These are phyloP conservation scores for Chironex yamaguchii DNA, from an alignment of 30 jellyfish, hydroid and myxozoan species.

Conservation along the genomic window DNA sequence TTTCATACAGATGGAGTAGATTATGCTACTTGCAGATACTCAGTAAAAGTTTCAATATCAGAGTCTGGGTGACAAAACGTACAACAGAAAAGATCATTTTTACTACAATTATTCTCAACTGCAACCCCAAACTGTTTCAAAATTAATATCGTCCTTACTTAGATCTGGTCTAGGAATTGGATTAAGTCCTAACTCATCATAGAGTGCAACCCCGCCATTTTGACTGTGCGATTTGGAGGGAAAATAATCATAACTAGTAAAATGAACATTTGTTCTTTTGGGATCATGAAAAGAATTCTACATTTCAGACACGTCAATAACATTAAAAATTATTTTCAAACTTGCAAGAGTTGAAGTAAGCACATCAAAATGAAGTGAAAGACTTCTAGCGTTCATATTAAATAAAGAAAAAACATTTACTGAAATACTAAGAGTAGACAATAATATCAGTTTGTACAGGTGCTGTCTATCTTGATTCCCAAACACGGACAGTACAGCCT, in stretches of 20 bases:
- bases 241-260: constrained; percentile 49
- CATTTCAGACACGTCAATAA: too few species aligned
- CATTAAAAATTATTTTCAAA: too few species aligned
- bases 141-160: constrained; percentile 18
- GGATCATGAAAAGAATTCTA: too few species aligned
- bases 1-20: constrained; percentile 5
- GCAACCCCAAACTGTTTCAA: constrained; percentile 54
- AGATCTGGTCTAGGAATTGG: background rate
- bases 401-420: too few species aligned
- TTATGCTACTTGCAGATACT: constrained; percentile 12
- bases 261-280: constrained; percentile 22
- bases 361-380: too few species aligned
- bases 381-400: too few species aligned
- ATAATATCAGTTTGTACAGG: too few species aligned
- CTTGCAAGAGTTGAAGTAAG: too few species aligned
- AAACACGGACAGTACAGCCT: too few species aligned
- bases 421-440: too few species aligned
- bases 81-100: constrained; percentile 23
- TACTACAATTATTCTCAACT: too few species aligned
- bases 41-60: background rate
- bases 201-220: constrained; percentile 33
- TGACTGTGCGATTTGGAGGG: constrained; percentile 34
- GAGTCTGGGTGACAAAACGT: constrained; percentile 1
- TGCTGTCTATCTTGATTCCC: too few species aligned
- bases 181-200: constrained; percentile 13